Percentiles rank a stretch among this genome's conserved stretches.
Evolutionary conservation across 2,888 invertebrate genomes (phyloP).

Genomic region (Trissolcus japonicus): DNA sequence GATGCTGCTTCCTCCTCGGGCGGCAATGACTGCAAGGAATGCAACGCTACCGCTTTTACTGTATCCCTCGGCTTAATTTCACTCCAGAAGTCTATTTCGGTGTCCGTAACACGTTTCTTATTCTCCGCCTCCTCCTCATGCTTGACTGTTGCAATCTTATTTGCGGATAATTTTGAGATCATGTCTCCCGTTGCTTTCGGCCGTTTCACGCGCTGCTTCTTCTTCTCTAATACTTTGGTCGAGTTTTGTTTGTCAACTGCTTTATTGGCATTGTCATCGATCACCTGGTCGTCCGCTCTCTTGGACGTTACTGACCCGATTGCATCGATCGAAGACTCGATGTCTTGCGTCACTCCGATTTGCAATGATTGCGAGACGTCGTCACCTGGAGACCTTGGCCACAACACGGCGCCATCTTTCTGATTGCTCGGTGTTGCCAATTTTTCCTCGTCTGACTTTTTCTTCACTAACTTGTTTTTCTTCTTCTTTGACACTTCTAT

Average conservation of each 20-base stretch:
- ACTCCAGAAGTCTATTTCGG: slow-evolving; percentile 73
- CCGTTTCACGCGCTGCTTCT: slow-evolving; percentile 34
- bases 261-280: slow-evolving; percentile 32
- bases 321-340: slow-evolving; percentile 31
- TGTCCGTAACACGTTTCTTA: slow-evolving; percentile 36
- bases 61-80: slow-evolving; percentile 67
- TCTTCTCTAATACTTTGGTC: slow-evolving; percentile 30
- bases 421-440: neutral
- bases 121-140: slow-evolving; percentile 50
- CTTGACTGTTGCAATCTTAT: slow-evolving; percentile 38
- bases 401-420: slow-evolving; percentile 30
- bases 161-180: slow-evolving; percentile 50
- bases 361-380: slow-evolving; percentile 46
- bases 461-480: no score
- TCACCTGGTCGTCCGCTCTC: slow-evolving; percentile 24
- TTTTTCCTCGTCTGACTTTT: neutral
- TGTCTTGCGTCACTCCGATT: slow-evolving; percentile 52
- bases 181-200: slow-evolving; percentile 30
- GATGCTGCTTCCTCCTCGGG: slow-evolving; percentile 1
- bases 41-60: slow-evolving; percentile 51
- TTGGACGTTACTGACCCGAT: slow-evolving; percentile 53
- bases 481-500: no score
- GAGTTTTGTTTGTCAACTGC: slow-evolving; percentile 34
- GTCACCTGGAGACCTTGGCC: slow-evolving; percentile 41
- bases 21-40: slow-evolving; percentile 26